phyloP scores from a whole-genome alignment of 2,113 vertebrate genomes.

The Elephantulus edwardii region DNA sequence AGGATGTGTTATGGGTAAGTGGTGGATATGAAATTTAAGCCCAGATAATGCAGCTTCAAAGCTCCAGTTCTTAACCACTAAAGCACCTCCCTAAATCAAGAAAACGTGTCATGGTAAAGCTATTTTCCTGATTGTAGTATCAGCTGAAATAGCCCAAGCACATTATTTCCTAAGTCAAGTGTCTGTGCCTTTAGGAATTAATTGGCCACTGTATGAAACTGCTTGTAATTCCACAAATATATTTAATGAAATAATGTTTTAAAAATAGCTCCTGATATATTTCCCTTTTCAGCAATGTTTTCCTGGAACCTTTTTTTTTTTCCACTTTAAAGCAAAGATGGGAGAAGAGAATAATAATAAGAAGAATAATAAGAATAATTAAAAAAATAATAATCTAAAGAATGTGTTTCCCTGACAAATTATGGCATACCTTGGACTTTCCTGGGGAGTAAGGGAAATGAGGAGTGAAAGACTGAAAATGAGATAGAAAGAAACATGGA shows the following conservation, averaged over 20 bases:
- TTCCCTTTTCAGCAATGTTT: constrained; percentile 34
- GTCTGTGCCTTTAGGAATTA: constrained; percentile 41
- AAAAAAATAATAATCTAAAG: constrained; percentile 44
- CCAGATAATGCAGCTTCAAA: not conserved
- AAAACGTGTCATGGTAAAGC: not conserved
- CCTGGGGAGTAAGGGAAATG: not conserved
- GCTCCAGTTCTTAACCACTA: not conserved
- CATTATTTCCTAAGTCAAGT: constrained; percentile 23
- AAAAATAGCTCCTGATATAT: constrained; percentile 32
- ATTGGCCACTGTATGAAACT: constrained; percentile 14
- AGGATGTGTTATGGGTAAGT: not conserved
- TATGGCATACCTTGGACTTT: not conserved
- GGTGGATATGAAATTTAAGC: not conserved
- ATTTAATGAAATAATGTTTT: constrained; percentile 32
- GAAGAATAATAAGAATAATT: constrained; percentile 25
- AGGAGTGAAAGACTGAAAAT: not conserved
- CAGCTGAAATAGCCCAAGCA: not conserved
- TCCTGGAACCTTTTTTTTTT: not conserved
- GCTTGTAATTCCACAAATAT: constrained; percentile 37
- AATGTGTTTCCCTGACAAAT: not conserved
- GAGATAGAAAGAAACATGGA: not conserved
- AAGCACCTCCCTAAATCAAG: constrained; percentile 34
- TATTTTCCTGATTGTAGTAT: constrained; percentile 20
- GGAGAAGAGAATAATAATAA: not conserved
- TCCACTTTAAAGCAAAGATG: constrained; percentile 23